Conservation (phyloP, 2,113 vertebrate species). For the Apodemus speciosus region DNA sequence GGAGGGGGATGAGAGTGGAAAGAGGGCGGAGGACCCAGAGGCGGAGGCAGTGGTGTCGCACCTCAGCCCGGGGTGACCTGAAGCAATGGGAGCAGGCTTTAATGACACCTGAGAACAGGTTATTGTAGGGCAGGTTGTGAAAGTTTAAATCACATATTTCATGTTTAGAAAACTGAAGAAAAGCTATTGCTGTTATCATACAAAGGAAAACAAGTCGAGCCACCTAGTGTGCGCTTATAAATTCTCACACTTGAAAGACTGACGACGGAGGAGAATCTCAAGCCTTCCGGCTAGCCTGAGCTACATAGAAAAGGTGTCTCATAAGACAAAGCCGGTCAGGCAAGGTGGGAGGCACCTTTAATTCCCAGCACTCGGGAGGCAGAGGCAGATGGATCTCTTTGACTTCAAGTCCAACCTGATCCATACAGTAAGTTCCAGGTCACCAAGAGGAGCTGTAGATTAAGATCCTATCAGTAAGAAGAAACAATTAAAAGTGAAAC, state of each 20-base stretch:
- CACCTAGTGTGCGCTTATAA: background rate
- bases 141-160: background rate
- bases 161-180: background rate
- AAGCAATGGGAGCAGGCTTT: background rate
- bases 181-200: background rate
- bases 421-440: background rate
- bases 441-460: background rate
- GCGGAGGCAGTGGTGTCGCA: background rate
- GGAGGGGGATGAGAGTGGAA: background rate
- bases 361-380: background rate
- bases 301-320: background rate
- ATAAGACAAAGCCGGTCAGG: background rate
- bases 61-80: background rate
- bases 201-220: background rate
- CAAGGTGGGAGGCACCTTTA: background rate
- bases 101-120: background rate
- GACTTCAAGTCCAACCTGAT: background rate
- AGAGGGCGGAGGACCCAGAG: background rate
- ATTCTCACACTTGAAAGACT: background rate
- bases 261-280: background rate
- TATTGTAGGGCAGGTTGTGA: fast-evolving
- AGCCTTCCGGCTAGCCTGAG: too few relatives aligned
- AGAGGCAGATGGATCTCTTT: background rate
- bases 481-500: background rate
- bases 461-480: background rate